A percentile compares a stretch with the other conserved stretches of the same genome.
Conservation (phyloP, 2,888 invertebrate species). For the Andrena bucephala region DNA sequence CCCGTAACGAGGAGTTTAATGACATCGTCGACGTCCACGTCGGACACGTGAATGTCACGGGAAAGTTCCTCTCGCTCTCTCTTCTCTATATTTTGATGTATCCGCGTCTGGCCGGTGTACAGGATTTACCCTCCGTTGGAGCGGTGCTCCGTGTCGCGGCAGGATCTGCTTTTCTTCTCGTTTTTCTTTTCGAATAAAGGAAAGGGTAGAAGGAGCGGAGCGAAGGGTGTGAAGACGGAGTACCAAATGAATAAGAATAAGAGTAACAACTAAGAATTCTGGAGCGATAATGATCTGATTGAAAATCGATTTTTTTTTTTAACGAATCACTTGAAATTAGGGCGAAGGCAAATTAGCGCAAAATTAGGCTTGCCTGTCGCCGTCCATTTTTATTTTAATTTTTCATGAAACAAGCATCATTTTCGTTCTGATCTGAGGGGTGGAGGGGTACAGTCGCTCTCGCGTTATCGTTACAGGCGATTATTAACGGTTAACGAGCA, state of each 20-base stretch:
- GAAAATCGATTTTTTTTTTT: too few relatives aligned
- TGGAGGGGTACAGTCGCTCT: background rate
- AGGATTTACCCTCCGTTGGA: constrained; percentile 28
- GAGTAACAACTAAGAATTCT: too few relatives aligned
- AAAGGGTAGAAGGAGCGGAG: too few relatives aligned
- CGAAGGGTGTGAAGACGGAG: too few relatives aligned
- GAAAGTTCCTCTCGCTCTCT: constrained; percentile 51
- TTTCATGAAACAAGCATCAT: too few relatives aligned
- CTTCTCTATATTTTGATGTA: constrained; percentile 66
- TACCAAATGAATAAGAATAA: too few relatives aligned
- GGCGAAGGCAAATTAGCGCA: too few relatives aligned
- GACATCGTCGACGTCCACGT: constrained; percentile 82
- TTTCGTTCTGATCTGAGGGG: background rate
- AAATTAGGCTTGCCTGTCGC: too few relatives aligned
- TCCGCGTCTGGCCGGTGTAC: constrained; percentile 35
- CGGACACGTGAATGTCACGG: constrained; percentile 75
- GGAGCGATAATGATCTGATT: too few relatives aligned
- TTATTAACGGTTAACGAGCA: background rate
- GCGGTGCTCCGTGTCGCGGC: background rate
- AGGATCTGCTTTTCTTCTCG: background rate
- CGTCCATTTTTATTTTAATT: too few relatives aligned
- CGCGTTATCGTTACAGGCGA: background rate
- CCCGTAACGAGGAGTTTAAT: constrained; percentile 84
- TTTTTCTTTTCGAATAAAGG: too few relatives aligned
- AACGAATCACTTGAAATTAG: too few relatives aligned